Evolutionary conservation across 2,888 invertebrate genomes (phyloP), one percentile per base, ranked within the genome.

Genomic region (Venustoraphidia nigricollis): DNA sequence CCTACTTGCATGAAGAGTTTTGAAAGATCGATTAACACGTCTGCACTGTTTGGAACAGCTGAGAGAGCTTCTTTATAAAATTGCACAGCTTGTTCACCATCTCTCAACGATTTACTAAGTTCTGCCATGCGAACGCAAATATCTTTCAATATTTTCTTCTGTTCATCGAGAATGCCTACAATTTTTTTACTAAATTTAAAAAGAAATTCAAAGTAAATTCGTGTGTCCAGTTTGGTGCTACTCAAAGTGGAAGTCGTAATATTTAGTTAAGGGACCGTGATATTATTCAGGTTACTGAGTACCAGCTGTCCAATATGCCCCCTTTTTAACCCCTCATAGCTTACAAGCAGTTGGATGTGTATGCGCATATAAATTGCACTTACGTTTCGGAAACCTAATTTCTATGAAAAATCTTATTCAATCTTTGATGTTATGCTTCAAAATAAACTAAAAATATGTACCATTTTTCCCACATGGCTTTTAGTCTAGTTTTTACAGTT

Each of bases 21-120:
- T 1, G 90, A 86, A 45, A 92, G 66, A 0, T 83, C 76, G 35
- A 83, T 68, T 53, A 90, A 66, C 46, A 83, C 78, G 52, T 75
- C 73, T 2, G 83, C 71, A 62, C 94, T 88, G 50, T 81, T 75
- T 0, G 92, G 86, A 45, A 80, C 76, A 58, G 86, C 79, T 42
- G 79, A 76, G 34, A 95, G 66, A 0, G 93, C 90, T 61, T 96
- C 94, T 51, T 91, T 89, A 62, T 91, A 92, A 59, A 82, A 75
- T 53, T 76, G 76, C 46, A 85, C 75, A 1, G 93, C 89, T 50
- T 83, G 79, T 4, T 86, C 81, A 42, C 76, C 79, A 58, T 87
- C 83, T 51, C 84, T 72, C 48, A 77, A 63, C 36, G 66, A 67
- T 10, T 75, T 71, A 2, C 79, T 73, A 60, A 84, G 77, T 54